phyloP scores from a whole-genome alignment of 2,113 vertebrate species.

The Psophia crepitans region DNA sequence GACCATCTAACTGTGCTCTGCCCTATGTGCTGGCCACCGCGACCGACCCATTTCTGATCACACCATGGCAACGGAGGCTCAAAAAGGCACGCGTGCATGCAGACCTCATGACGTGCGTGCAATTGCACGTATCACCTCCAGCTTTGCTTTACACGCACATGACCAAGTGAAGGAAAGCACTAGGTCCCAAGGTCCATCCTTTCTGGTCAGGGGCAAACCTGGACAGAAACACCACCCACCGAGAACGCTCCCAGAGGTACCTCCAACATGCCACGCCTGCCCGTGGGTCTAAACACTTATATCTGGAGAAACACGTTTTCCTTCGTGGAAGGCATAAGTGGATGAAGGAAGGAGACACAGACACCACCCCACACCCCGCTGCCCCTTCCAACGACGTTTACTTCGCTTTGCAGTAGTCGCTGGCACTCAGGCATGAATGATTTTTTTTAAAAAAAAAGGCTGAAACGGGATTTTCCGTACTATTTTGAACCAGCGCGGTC shows the following conservation, averaged over 20 bases:
- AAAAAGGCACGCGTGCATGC: fast-evolving
- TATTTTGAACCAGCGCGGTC: neutral
- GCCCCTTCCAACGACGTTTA: fast-evolving
- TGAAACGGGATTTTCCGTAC: neutral
- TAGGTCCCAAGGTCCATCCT: too few relatives aligned
- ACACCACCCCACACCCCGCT: neutral
- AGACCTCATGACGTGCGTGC: fast-evolving
- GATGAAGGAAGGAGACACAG: neutral
- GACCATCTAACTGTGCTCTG: neutral
- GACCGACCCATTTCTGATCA: neutral
- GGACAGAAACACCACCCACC: neutral
- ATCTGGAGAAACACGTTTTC: neutral
- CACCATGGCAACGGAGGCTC: neutral
- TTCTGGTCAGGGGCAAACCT: neutral
- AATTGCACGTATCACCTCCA: fast-evolving
- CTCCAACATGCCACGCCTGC: neutral
- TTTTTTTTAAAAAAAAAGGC: neutral
- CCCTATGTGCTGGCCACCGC: fast-evolving
- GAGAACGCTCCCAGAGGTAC: neutral
- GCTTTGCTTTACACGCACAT: fast-evolving
- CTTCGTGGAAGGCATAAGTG: neutral
- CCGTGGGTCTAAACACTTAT: neutral
- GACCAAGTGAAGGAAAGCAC: fast-evolving
- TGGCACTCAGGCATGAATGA: fast-evolving
- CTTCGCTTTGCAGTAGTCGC: fast-evolving